Conservation (phyloP, 2,888 invertebrate species). For the Drosophila nr. fundita region DNA sequence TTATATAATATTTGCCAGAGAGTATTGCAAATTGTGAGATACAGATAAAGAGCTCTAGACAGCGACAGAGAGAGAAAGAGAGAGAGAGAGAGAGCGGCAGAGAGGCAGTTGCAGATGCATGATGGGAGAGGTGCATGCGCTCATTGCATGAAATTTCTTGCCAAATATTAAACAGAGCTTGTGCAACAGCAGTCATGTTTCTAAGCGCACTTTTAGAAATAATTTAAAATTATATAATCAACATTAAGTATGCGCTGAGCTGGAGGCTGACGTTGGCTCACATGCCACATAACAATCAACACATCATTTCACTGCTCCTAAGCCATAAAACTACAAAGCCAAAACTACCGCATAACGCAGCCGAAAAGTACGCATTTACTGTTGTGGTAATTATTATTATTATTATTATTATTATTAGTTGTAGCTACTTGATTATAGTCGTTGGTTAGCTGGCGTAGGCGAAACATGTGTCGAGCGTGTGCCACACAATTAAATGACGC, state of each 20-base stretch:
- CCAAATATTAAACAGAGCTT: conserved; percentile 73
- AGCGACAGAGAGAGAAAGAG: neutral
- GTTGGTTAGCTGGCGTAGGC: conserved; percentile 46
- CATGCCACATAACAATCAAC: conserved; percentile 32
- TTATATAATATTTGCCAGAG: conserved; percentile 66
- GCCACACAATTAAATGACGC: conserved; percentile 58
- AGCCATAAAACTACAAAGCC: conserved; percentile 35
- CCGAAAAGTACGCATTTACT: conserved; percentile 31
- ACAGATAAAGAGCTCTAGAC: neutral
- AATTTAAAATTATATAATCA: conserved; percentile 39
- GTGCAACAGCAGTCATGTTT: conserved; percentile 32
- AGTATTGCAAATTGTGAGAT: conserved; percentile 37
- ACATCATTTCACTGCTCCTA: conserved; percentile 30
- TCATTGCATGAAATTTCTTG: conserved; percentile 59
- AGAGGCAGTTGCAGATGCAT: conserved; percentile 1
- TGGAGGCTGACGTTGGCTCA: conserved; percentile 35
- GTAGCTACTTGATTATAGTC: conserved; percentile 51
- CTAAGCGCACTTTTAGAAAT: conserved; percentile 34
- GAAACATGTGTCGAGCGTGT: conserved; percentile 56
- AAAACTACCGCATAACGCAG: conserved; percentile 69
- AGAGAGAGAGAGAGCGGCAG: neutral
- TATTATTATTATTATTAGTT: neutral
- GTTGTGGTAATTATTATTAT: conserved; percentile 10
- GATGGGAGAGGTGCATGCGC: conserved; percentile 34
- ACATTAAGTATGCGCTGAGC: conserved; percentile 38